phyloP scores from a whole-genome alignment of 2,888 invertebrate species.

The Dexiosoma caninum region DNA sequence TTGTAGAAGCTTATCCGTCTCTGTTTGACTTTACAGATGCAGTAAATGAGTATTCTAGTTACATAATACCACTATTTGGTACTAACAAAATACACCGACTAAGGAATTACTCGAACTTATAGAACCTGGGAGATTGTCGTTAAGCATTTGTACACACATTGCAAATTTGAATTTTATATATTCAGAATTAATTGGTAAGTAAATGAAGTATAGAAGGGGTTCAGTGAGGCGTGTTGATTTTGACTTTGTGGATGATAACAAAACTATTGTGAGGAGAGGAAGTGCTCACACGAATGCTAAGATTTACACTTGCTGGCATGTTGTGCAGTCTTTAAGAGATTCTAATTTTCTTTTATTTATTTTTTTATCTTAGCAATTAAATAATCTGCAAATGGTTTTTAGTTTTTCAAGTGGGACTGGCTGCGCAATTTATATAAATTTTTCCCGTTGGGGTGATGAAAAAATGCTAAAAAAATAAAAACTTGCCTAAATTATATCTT shows the following conservation, averaged over 20 bases:
- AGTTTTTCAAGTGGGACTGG: too few relatives aligned
- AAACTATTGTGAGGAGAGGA: background rate
- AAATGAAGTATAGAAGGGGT: slow-evolving; percentile 25
- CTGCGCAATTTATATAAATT: too few relatives aligned
- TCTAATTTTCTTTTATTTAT: too few relatives aligned
- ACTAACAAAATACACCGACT: slow-evolving; percentile 12
- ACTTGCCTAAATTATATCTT: background rate
- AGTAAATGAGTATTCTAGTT: background rate
- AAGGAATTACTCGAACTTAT: background rate
- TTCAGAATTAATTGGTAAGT: slow-evolving; percentile 34
- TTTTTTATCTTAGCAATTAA: too few relatives aligned
- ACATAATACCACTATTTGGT: slow-evolving; percentile 23
- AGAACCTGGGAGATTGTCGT: background rate
- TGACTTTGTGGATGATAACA: slow-evolving; percentile 16
- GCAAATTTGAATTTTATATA: background rate
- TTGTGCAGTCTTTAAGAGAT: too few relatives aligned
- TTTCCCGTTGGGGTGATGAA: too few relatives aligned
- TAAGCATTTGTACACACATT: background rate
- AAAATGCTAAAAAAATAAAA: background rate
- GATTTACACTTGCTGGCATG: background rate
- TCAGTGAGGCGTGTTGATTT: background rate
- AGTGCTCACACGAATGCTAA: background rate
- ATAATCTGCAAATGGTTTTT: too few relatives aligned
- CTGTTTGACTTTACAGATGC: too few relatives aligned
- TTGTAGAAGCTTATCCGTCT: too few relatives aligned